phyloP scores from a whole-genome alignment of 2,888 invertebrate genomes.

The Catocala fraxini region DNA sequence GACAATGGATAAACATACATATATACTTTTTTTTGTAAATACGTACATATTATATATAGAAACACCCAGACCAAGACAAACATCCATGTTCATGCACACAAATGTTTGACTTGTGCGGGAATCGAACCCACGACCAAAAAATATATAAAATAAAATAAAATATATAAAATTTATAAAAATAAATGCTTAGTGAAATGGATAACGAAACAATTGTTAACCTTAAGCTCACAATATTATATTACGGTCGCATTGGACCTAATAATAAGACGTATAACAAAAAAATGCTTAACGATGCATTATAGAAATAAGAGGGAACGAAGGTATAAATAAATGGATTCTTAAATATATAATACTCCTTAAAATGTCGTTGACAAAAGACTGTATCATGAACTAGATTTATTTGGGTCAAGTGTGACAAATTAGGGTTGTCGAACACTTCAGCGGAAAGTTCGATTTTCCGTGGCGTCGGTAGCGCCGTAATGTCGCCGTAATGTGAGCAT shows the following conservation, averaged over 20 bases:
- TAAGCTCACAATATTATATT: not conserved
- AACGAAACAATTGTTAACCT: not conserved
- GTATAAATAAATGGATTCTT: slow-evolving; percentile 6
- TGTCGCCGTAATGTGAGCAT: no score
- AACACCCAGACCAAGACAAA: no score
- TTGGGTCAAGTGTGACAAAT: slow-evolving; percentile 62
- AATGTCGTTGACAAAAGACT: slow-evolving; percentile 28
- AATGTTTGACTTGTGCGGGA: no score
- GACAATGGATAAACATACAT: no score
- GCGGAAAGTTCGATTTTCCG: slow-evolving; percentile 15
- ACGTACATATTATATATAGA: no score
- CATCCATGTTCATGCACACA: no score
- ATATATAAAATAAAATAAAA: no score
- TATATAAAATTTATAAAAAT: no score
- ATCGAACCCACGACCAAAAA: no score
- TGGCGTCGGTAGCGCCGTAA: slow-evolving; percentile 26
- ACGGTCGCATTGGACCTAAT: not conserved
- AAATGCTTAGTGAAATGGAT: no score
- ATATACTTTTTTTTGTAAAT: no score
- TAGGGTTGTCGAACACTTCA: slow-evolving; percentile 47
- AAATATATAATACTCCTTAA: slow-evolving; percentile 20
- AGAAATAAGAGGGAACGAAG: not conserved
- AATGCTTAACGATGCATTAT: not conserved
- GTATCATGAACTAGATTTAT: slow-evolving; percentile 54
- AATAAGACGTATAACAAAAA: not conserved